phyloP scores from a whole-genome alignment of 2,888 invertebrate genomes.

The Mesorhabditis belari region DNA sequence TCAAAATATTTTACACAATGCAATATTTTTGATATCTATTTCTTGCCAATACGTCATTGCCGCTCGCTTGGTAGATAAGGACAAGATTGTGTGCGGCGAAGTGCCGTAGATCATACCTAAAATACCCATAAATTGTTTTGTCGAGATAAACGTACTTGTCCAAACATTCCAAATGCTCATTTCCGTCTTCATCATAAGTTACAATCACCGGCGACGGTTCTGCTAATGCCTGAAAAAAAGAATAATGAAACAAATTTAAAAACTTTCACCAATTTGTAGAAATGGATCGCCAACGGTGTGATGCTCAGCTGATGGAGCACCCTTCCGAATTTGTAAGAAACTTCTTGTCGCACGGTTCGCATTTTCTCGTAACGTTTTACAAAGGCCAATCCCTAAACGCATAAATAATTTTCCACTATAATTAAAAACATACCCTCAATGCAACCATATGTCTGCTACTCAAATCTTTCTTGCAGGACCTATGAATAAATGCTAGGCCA shows the following conservation, averaged over 20 bases:
- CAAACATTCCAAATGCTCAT: too few species aligned
- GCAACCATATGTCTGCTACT: conserved; percentile 43
- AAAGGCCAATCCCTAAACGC: conserved; percentile 40
- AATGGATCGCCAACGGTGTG: conserved; percentile 37
- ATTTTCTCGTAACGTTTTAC: conserved; percentile 37
- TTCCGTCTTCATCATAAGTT: too few species aligned
- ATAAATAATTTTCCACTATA: neutral
- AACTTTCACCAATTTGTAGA: conserved; percentile 40
- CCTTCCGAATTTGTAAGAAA: conserved; percentile 44
- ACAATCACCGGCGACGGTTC: too few species aligned
- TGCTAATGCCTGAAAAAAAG: too few species aligned
- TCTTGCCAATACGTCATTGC: conserved; percentile 43
- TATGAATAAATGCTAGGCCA: conserved; percentile 47
- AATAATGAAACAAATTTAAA: too few species aligned
- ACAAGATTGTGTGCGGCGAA: conserved; percentile 52
- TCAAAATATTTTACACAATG: conserved; percentile 42
- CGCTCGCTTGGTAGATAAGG: conserved; percentile 47
- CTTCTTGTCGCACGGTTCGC: conserved; percentile 31
- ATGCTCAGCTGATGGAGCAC: conserved; percentile 50
- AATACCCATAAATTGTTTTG: too few species aligned
- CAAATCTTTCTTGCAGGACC: conserved; percentile 50
- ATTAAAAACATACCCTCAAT: conserved; percentile 19
- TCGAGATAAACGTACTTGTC: too few species aligned
- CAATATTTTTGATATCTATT: conserved; percentile 46
- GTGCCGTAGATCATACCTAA: conserved; percentile 38